These are phyloP conservation scores for Potamarius usumacintae DNA, from an alignment of 2,113 vertebrate genomes.

Conservation along the genomic window DNA sequence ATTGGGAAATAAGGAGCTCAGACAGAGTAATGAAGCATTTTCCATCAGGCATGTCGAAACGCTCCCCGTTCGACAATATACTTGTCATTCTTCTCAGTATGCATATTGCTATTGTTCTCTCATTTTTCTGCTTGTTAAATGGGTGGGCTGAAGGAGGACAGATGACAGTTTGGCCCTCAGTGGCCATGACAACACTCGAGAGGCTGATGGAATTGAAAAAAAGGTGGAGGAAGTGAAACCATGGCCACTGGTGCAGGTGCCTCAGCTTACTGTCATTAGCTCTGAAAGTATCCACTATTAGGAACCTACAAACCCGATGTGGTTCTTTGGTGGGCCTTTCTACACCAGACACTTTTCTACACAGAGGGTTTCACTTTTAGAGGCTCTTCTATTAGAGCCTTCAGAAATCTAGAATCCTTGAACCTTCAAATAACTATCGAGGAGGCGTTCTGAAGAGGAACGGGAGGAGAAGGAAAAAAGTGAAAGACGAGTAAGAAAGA, in stretches of 20 bases:
- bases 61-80: not conserved
- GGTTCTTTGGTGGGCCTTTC: not conserved
- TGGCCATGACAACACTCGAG: constrained; percentile 56
- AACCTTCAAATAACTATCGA: not conserved
- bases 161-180: constrained; percentile 30
- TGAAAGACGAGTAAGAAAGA: not conserved
- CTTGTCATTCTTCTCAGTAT: not conserved
- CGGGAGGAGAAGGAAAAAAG: not conserved
- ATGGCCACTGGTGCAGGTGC: constrained; percentile 24
- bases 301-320: not conserved
- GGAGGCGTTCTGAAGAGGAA: not conserved
- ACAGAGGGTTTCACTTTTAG: not conserved
- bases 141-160: constrained; percentile 24
- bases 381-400: not conserved
- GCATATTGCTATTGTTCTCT: constrained; percentile 13
- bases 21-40: constrained; percentile 25
- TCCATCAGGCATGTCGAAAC: constrained; percentile 13
- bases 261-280: not conserved
- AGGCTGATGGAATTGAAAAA: constrained; percentile 47
- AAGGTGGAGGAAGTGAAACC: constrained; percentile 31
- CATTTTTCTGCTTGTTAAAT: constrained; percentile 41
- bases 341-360: not conserved
- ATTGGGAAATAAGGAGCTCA: constrained; percentile 31
- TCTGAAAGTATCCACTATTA: not conserved
- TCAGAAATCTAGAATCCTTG: not conserved